Base-by-base conservation (phyloP, 2,888 invertebrate genomes). In the Oscheius sp. region DNA sequence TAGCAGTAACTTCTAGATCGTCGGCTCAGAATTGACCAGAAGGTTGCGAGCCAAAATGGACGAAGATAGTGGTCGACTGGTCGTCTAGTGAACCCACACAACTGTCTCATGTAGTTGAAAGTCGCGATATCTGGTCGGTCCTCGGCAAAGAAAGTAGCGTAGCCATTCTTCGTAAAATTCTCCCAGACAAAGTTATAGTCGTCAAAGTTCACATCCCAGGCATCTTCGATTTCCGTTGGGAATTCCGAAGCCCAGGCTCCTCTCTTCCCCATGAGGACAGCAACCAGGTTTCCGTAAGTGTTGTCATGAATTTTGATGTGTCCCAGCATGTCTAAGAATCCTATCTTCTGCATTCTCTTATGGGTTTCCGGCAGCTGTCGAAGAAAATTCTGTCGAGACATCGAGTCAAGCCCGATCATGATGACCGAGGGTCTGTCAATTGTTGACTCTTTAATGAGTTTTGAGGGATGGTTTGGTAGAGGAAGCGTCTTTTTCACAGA, bases 241-340 rank as follows among this genome's bases (percentile, higher is more conserved):
- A 85, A 86, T 68, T 86, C 85, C 77, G 73, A 53, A 21, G 74
- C 75, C 70, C 70, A 78, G 2, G 75, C 76, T 35, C 76, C 81
- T 47, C 80, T 65, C 70, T 80, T 79, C 1, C 90, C 90, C 1
- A 86, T 81, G 21, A 89, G 81, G 82, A 90, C 85, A 0, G 90
- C 89, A 3, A 88, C 71, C 35, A 89, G 76, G 74, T 90, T 90
- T 2, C 86, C 87, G 73, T 87, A 90, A 0, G 90, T 90, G 73
- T 90, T 90, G 78, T 90, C 90, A 4, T 87, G 89, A 33, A 90
- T 89, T 74, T 90, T 90, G 73, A 88, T 89, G 76, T 90, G 89
- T 7, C 82, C 79, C 32, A 75, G 51, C 75, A 85, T 66, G 51
- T 81, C 80, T 0, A 79, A 55, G 57, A 85, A 85, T 10, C 75